Conservation (phyloP, 2,888 invertebrate species). For the Papilio protenor region DNA sequence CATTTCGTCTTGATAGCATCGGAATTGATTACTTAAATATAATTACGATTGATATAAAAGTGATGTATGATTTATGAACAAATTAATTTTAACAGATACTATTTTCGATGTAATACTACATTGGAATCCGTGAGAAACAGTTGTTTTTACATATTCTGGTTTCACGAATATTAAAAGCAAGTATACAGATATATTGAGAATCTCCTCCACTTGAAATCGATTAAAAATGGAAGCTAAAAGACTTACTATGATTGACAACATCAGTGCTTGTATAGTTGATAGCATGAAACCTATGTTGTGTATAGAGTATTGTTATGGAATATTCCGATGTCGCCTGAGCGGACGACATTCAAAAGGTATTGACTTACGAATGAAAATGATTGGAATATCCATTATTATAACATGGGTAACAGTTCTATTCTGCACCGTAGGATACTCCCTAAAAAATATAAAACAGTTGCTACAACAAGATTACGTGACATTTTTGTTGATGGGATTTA, state of each 20-base stretch:
- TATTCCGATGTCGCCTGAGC: constrained; percentile 57
- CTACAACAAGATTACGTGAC: constrained; percentile 46
- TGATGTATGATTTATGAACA: background rate
- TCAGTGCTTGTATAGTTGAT: constrained; percentile 12
- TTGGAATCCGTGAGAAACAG: background rate
- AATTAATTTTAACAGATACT: background rate
- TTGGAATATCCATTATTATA: constrained; percentile 49
- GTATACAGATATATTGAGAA: background rate
- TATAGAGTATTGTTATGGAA: constrained; percentile 59
- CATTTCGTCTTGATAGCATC: background rate
- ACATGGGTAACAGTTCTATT: constrained; percentile 25
- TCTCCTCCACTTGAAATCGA: too few species aligned
- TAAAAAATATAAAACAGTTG: background rate
- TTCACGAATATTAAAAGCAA: background rate
- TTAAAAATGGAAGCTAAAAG: background rate
- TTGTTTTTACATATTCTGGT: background rate
- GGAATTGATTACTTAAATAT: background rate
- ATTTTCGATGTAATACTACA: background rate
- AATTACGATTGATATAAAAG: background rate
- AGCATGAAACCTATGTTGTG: constrained; percentile 52
- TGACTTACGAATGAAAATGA: constrained; percentile 54
- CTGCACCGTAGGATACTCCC: background rate
- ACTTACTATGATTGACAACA: background rate
- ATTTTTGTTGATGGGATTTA: background rate
- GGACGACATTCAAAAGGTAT: constrained; percentile 51